Evolutionary conservation across 1,140 invertebrate species (phyloP).

Genomic region (Calephelis nemesis): DNA sequence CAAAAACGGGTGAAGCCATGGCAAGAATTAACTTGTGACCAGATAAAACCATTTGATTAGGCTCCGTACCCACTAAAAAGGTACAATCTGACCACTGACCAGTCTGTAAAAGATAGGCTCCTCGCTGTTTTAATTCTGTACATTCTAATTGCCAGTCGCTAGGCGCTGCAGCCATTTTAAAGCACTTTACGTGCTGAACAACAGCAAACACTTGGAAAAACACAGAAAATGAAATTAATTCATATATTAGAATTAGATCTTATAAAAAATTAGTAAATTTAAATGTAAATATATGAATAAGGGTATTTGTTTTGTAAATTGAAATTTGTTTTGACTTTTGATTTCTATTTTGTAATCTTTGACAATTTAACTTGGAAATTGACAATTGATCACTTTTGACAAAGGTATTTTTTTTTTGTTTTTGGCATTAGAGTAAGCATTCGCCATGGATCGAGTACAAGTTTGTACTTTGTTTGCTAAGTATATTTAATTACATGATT

Average conservation of each 20-base stretch:
- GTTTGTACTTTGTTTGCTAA: too few relatives aligned
- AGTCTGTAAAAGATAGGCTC: slow-evolving; percentile 84
- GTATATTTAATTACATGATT: too few relatives aligned
- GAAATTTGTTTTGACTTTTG: background rate
- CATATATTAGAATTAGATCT: too few relatives aligned
- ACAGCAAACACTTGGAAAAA: background rate
- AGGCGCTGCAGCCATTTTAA: slow-evolving; percentile 48
- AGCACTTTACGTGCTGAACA: background rate
- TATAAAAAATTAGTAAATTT: too few relatives aligned
- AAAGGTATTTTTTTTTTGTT: too few relatives aligned
- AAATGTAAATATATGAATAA: background rate
- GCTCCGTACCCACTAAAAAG: slow-evolving; percentile 89
- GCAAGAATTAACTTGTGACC: slow-evolving; percentile 90
- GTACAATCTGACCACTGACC: slow-evolving; percentile 90
- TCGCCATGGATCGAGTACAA: too few relatives aligned
- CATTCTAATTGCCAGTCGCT: slow-evolving; percentile 87
- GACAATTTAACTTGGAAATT: too few relatives aligned
- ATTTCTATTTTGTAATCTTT: slow-evolving; percentile 68
- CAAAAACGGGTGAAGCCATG: slow-evolving; percentile 90
- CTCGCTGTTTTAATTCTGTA: slow-evolving; percentile 84
- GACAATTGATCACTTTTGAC: too few relatives aligned
- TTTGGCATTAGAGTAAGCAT: too few relatives aligned
- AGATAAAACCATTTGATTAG: slow-evolving; percentile 85
- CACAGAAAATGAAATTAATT: too few relatives aligned
- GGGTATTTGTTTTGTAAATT: background rate